A percentile compares a stretch with the other conserved stretches of the same genome.
phyloP scores from a whole-genome alignment of 2,797 vertebrate genomes.

The Pampus argenteus region DNA sequence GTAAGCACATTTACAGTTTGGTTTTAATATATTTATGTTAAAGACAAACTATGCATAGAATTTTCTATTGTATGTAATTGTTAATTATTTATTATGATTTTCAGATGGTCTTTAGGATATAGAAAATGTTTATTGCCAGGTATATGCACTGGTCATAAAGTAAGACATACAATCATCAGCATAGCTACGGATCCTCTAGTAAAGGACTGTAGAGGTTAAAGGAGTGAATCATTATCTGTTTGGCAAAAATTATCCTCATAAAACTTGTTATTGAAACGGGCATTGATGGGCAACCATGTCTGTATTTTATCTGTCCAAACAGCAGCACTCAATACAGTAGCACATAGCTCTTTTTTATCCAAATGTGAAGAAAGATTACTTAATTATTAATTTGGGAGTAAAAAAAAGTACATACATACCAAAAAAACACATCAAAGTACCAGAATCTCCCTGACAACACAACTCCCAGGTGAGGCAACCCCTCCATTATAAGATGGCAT shows the following conservation, averaged over 20 bases:
- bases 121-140: neutral
- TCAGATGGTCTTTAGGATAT: neutral
- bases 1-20: constrained; percentile 47
- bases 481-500: neutral
- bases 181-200: neutral
- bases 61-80: neutral
- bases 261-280: too few relatives aligned
- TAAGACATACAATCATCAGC: neutral
- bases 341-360: too few relatives aligned
- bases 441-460: neutral
- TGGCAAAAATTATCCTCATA: too few relatives aligned
- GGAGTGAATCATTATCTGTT: neutral
- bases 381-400: too few relatives aligned
- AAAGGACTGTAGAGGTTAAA: neutral
- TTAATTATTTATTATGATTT: constrained; percentile 10
- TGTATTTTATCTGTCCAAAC: too few relatives aligned
- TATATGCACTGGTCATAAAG: neutral
- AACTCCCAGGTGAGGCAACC: neutral
- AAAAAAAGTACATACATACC: too few relatives aligned
- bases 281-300: too few relatives aligned
- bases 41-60: neutral
- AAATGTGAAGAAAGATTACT: too few relatives aligned
- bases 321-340: too few relatives aligned
- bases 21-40: constrained; percentile 12
- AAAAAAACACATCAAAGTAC: too few relatives aligned